Evolutionary conservation across 2,888 invertebrate genomes (phyloP), one percentile per base, ranked within the genome.

Genomic region (Troides oblongomaculatus): DNA sequence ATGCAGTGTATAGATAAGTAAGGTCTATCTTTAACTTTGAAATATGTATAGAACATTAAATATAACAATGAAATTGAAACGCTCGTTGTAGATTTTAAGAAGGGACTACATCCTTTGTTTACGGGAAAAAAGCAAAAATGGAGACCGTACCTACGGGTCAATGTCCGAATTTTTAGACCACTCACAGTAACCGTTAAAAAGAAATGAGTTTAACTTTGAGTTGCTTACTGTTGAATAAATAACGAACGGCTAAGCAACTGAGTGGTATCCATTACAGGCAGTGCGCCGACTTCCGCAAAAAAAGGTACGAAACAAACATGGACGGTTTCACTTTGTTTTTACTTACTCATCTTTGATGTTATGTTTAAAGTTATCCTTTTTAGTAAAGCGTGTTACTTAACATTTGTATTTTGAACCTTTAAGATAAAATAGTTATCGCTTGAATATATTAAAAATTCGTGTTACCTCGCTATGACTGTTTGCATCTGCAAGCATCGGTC

Each of bases 261-360:
- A 70, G 70, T 70, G 63, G 70, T 70, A 70, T 66, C 70, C 62
- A 70, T 70, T 70, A 70, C 70, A 17, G 43, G 39, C 59, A 53
- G 39, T 18, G 21, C 53, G 23, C 59, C 62, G 36, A 25, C 17
- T 63, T 60, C 50, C 62, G 66, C 58, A 66, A 70, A 70, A 62
- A 46, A 63, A 66, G 23, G 60, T 39, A 70, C 61, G 30, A 62
- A 65, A 65, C 12, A 59, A 25, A 63, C 39, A 46, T 30, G 17
- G 18, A 36, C 50, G 53, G 63, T 59, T 60, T 53, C 53, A 39
- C 18, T 50, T 53, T 62, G 62, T 61, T 53, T 66, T 57, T 21
- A 23, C 25, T 39, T 62, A 53, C 23, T 61, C 36, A 56, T 56
- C 56, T 66, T 62, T 21, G n/a, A 62, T 23, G 62, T 62, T 23